Evolutionary conservation across 2,113 vertebrate genomes (phyloP).

Genomic region (Aleadryas rufinucha): DNA sequence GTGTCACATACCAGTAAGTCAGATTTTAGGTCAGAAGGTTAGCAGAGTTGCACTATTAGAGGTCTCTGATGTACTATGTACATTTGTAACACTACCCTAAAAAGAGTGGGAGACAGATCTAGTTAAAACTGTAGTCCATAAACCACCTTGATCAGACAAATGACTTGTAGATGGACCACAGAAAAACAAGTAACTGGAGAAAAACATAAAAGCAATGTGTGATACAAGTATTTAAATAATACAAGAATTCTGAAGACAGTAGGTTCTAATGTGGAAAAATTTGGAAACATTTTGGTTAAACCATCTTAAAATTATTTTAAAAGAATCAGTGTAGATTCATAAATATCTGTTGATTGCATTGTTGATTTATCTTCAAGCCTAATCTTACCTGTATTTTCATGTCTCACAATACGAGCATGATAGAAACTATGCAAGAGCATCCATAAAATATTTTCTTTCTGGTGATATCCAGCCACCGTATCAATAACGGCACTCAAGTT

Average conservation of each 20-base stretch:
- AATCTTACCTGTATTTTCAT: constrained; percentile 83
- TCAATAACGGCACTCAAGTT: constrained; percentile 79
- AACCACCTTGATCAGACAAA: not conserved
- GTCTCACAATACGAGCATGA: constrained; percentile 80
- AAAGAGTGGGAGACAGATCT: not conserved
- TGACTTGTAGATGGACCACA: not conserved
- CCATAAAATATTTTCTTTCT: constrained; percentile 76
- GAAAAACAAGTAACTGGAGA: not conserved
- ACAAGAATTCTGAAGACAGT: not conserved
- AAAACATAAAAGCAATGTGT: not conserved
- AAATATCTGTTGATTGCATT: not conserved
- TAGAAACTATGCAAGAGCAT: constrained; percentile 85
- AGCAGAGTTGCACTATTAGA: not conserved
- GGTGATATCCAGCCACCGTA: constrained; percentile 55
- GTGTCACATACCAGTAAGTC: not conserved
- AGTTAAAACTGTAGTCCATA: not conserved
- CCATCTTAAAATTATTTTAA: not conserved
- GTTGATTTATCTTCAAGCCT: not conserved
- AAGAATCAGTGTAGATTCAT: not conserved
- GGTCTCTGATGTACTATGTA: not conserved
- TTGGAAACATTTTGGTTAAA: not conserved
- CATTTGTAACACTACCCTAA: not conserved
- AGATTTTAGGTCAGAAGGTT: not conserved
- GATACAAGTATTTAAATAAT: not conserved
- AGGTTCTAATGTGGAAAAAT: not conserved